Evolutionary conservation across 2,888 invertebrate genomes (phyloP).

Genomic region (Synanthedon tipuliformis): DNA sequence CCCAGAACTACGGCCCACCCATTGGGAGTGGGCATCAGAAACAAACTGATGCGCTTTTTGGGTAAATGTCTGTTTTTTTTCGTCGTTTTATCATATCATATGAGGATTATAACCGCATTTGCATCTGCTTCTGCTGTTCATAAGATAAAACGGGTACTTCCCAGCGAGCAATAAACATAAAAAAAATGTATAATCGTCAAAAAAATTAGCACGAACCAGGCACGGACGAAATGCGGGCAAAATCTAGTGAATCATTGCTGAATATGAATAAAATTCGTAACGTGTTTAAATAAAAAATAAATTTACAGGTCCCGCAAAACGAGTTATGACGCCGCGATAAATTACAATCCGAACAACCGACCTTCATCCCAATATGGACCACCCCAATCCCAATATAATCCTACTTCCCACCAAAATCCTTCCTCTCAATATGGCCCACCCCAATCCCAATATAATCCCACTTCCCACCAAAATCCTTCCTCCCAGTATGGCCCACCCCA

Average conservation of each 20-base stretch:
- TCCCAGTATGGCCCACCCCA: conserved; percentile 9
- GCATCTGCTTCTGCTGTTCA: neutral
- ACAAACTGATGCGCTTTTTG: conserved; percentile 40
- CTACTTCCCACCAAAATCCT: conserved; percentile 6
- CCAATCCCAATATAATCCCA: conserved; percentile 4
- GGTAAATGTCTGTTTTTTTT: conserved; percentile 19
- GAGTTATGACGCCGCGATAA: conserved; percentile 47
- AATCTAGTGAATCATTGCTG: too few relatives aligned
- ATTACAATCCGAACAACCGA: conserved; percentile 1
- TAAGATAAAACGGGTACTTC: too few relatives aligned
- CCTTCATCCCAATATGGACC: conserved; percentile 16
- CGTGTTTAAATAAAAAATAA: too few relatives aligned
- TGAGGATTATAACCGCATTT: neutral
- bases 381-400: conserved; percentile 3
- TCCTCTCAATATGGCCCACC: conserved; percentile 8
- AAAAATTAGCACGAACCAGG: too few relatives aligned
- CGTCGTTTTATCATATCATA: neutral
- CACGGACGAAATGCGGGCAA: too few relatives aligned
- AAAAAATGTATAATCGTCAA: too few relatives aligned
- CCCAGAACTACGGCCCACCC: conserved; percentile 35
- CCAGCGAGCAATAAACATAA: too few relatives aligned
- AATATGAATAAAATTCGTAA: too few relatives aligned
- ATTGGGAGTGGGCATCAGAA: conserved; percentile 23
- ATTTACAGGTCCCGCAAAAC: conserved; percentile 35
- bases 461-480: conserved; percentile 6